These are phyloP conservation scores for Panagrolaimus sp. DNA, from an alignment of 1,140 invertebrate species.

Conservation along the genomic window DNA sequence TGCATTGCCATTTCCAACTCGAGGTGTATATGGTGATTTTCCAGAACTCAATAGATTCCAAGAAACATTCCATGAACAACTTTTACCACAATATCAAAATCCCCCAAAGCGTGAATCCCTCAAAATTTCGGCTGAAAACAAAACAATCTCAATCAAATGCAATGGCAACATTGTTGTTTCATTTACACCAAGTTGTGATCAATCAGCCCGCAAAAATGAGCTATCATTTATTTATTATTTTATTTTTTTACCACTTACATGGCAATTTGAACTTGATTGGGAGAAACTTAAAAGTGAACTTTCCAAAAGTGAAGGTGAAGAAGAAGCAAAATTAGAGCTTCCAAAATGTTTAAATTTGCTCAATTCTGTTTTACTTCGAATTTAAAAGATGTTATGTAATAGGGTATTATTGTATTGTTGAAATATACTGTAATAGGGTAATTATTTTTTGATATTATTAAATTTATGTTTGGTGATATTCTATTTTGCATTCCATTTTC, in stretches of 20 bases:
- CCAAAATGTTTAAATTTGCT: not conserved
- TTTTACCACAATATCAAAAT: not conserved
- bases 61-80: not conserved
- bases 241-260: not conserved
- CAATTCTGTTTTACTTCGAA: not conserved
- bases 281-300: not conserved
- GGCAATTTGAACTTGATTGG: not conserved
- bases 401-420: not conserved
- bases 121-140: not conserved
- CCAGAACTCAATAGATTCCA: not conserved
- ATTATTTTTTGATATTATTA: too few species aligned
- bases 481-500: too few species aligned
- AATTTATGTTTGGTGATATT: too few species aligned
- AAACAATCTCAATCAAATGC: not conserved
- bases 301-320: not conserved
- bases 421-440: not conserved
- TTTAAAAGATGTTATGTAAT: not conserved
- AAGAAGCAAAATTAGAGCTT: not conserved
- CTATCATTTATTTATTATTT: not conserved
- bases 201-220: not conserved
- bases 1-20: slow-evolving; percentile 6
- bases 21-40: not conserved
- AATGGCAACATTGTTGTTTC: not conserved
- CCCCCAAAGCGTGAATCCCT: not conserved
- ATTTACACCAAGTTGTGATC: not conserved